These are phyloP conservation scores for Aspiorhynchus laticeps DNA, from an alignment of 2,113 vertebrate species.

Conservation along the genomic window DNA sequence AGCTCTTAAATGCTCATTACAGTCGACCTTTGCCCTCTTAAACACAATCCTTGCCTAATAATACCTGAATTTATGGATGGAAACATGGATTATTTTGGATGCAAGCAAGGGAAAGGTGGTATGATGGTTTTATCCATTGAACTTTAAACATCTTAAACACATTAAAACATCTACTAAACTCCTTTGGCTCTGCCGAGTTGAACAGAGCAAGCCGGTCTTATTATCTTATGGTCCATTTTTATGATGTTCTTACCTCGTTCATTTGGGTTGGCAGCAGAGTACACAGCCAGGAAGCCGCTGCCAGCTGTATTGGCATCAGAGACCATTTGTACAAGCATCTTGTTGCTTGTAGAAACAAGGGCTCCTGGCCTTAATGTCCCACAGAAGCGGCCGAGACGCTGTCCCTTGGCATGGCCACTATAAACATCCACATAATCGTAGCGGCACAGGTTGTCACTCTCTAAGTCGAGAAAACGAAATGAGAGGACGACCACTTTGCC, in stretches of 20 bases:
- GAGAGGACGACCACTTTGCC: slow-evolving; percentile 94
- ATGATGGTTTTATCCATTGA: too few species aligned
- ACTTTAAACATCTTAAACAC: background rate
- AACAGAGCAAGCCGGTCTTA: background rate
- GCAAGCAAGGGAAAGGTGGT: background rate
- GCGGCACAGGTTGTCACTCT: slow-evolving; percentile 91
- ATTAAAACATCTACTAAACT: background rate
- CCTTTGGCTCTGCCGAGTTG: background rate
- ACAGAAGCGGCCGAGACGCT: slow-evolving; percentile 94
- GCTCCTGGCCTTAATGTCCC: slow-evolving; percentile 91
- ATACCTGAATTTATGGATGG: background rate
- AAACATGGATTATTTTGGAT: background rate
- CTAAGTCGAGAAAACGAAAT: slow-evolving; percentile 91
- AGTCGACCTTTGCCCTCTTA: slow-evolving; percentile 29
- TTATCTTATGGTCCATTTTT: background rate
- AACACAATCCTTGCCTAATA: slow-evolving; percentile 12
- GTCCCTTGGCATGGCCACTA: slow-evolving; percentile 82
- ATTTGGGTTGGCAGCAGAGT: slow-evolving; percentile 87
- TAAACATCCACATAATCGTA: slow-evolving; percentile 97
- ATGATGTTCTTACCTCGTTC: slow-evolving; percentile 83
- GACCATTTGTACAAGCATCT: slow-evolving; percentile 97
- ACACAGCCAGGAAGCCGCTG: slow-evolving; percentile 92
- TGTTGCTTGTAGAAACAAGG: slow-evolving; percentile 90
- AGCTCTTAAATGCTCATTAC: slow-evolving; percentile 2
- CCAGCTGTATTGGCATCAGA: slow-evolving; percentile 97